Percentiles rank a stretch among this genome's conserved stretches.
Conservation (phyloP, 2,888 invertebrate species). For the Drosophila subquinaria region DNA sequence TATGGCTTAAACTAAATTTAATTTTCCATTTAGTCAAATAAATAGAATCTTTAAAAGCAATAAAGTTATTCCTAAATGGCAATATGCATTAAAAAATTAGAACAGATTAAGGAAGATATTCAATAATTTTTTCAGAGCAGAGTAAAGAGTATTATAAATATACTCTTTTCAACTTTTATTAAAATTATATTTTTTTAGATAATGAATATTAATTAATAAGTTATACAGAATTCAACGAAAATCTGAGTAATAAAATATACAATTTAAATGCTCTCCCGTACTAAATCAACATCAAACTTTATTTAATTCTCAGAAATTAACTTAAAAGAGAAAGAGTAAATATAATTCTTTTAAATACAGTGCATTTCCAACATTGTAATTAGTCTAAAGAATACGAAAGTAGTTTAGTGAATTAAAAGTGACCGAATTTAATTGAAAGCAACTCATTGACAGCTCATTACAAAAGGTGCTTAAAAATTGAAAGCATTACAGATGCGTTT, state of each 20-base stretch:
- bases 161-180: too few species aligned
- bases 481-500: constrained; percentile 28
- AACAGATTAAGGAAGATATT: too few species aligned
- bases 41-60: neutral
- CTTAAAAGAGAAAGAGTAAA: neutral
- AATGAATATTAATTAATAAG: too few species aligned
- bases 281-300: neutral
- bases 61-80: too few species aligned
- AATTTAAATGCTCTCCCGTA: too few species aligned
- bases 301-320: neutral
- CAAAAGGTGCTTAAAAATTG: neutral
- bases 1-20: neutral
- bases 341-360: neutral
- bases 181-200: too few species aligned
- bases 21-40: neutral
- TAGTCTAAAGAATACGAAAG: neutral
- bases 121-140: too few species aligned
- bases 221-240: neutral
- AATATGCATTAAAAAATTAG: too few species aligned
- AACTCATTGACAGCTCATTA: constrained; percentile 8
- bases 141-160: too few species aligned
- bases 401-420: constrained; percentile 2
- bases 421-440: constrained; percentile 10
- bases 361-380: neutral
- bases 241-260: neutral